Percentiles rank a stretch among this genome's conserved stretches.
phyloP scores from a whole-genome alignment of 2,797 vertebrate species.

The Meriones psammophilus region DNA sequence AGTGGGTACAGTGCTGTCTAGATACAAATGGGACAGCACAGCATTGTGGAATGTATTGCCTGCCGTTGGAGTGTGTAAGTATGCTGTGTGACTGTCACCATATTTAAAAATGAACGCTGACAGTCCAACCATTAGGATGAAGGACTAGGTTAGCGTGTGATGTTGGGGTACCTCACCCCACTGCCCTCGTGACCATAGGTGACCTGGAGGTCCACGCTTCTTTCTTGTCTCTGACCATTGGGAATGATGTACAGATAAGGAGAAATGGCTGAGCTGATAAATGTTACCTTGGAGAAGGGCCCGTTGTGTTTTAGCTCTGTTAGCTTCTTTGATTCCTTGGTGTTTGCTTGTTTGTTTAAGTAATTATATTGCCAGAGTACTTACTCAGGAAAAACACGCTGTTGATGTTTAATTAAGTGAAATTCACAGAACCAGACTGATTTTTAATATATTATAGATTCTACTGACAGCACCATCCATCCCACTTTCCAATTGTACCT shows the following conservation, averaged over 20 bases:
- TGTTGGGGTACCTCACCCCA: neutral
- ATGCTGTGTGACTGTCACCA: neutral
- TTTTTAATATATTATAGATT: slow-evolving; percentile 56
- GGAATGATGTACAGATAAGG: neutral
- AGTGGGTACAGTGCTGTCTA: neutral
- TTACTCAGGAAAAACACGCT: slow-evolving; percentile 44
- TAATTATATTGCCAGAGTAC: slow-evolving; percentile 49
- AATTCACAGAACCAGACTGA: slow-evolving; percentile 42
- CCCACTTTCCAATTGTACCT: slow-evolving; percentile 25
- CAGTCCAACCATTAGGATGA: neutral
- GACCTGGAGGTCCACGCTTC: neutral
- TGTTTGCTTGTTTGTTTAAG: neutral
- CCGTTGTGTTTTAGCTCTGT: neutral
- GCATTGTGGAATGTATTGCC: too few species aligned
- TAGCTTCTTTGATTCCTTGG: slow-evolving; percentile 19
- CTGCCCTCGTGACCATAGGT: neutral
- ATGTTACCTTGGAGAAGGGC: neutral
- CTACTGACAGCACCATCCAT: slow-evolving; percentile 29
- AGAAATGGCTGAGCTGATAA: neutral
- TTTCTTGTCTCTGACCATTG: neutral
- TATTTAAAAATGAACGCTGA: neutral
- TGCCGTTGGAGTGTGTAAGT: too few species aligned
- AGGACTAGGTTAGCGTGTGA: neutral
- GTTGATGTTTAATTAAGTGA: slow-evolving; percentile 59
- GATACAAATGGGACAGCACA: rapidly evolving